These are phyloP conservation scores for Brachionus angularis DNA, from an alignment of 1,140 invertebrate species.

Conservation along the genomic window DNA sequence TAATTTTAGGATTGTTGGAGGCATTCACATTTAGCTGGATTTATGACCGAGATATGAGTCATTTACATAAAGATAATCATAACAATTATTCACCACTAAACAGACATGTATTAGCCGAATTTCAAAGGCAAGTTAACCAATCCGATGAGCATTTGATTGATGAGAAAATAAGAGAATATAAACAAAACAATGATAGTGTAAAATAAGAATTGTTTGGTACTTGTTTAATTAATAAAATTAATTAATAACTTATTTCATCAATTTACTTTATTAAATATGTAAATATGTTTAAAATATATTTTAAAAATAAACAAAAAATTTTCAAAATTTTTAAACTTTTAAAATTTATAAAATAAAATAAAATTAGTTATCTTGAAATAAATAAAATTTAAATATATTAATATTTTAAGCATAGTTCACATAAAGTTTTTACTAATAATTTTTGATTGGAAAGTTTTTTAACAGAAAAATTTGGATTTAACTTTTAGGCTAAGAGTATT, in stretches of 20 bases:
- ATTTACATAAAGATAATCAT: conserved; percentile 9
- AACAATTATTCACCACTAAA: conserved; percentile 1
- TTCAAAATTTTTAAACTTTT: background rate
- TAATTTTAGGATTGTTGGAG: conserved; percentile 4
- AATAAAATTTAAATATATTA: too few species aligned
- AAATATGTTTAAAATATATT: too few species aligned
- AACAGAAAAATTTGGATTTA: too few species aligned
- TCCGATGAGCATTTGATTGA: background rate
- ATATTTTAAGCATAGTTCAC: too few species aligned
- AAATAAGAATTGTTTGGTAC: too few species aligned
- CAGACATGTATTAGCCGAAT: background rate
- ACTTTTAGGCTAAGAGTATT: too few species aligned
- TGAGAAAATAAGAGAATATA: background rate
- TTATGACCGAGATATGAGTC: conserved; percentile 30
- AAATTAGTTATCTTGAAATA: too few species aligned
- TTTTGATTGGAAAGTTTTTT: too few species aligned
- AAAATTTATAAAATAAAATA: background rate
- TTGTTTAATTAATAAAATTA: too few species aligned
- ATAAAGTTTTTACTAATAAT: too few species aligned
- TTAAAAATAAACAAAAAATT: background rate
- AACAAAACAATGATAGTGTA: background rate
- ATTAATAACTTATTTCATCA: too few species aligned
- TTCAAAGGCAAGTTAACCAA: background rate
- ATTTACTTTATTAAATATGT: too few species aligned
- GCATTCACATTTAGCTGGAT: conserved; percentile 26